phyloP scores from a whole-genome alignment of 2,113 vertebrate genomes.

The Leiothrix lutea region DNA sequence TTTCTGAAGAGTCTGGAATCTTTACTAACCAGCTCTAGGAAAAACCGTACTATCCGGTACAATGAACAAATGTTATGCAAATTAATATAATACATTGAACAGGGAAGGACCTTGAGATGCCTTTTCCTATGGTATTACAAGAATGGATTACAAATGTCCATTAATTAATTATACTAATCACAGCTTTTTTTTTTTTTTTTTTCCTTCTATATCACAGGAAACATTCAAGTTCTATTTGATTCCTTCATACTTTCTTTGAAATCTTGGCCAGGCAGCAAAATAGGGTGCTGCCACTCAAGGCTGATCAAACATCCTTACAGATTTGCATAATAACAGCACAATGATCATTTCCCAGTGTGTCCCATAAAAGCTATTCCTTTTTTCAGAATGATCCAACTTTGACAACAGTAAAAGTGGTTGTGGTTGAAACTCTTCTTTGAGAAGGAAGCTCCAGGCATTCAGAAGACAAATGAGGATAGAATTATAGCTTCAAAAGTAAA shows the following conservation, averaged over 20 bases:
- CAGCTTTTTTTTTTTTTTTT: not conserved
- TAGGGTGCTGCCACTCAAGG: not conserved
- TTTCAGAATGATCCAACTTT: not conserved
- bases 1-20: not conserved
- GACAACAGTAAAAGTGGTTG: not conserved
- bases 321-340: not conserved
- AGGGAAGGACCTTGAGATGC: slow-evolving; percentile 15
- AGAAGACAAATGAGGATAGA: not conserved
- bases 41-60: not conserved
- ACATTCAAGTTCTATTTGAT: not conserved
- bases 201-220: not conserved
- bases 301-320: not conserved
- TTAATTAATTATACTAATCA: slow-evolving; percentile 15
- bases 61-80: not conserved
- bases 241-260: not conserved
- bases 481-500: not conserved
- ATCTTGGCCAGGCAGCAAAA: not conserved
- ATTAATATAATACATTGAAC: not conserved
- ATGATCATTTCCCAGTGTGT: not conserved
- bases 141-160: not conserved
- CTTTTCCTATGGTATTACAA: not conserved
- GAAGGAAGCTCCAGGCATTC: not conserved
- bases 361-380: not conserved
- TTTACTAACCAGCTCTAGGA: not conserved
- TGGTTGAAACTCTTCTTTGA: not conserved